A percentile compares a stretch with the other conserved stretches of the same genome.
These are phyloP conservation scores for Drusus annulatus DNA, from an alignment of 1,140 invertebrate genomes.

Conservation along the genomic window DNA sequence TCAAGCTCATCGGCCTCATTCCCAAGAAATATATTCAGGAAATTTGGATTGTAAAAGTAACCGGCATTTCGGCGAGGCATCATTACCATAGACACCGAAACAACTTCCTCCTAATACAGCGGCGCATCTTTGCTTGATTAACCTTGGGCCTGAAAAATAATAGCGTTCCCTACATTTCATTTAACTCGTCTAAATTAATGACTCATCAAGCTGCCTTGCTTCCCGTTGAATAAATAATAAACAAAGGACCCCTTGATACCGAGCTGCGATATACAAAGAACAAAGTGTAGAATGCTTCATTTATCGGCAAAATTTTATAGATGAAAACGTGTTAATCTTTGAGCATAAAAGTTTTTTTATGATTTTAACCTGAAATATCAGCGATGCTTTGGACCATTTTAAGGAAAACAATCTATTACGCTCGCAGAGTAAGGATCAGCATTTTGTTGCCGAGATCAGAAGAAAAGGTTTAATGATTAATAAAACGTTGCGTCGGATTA, in stretches of 20 bases:
- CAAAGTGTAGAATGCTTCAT: background rate
- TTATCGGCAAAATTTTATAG: constrained; percentile 16
- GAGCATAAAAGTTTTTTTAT: constrained; percentile 22
- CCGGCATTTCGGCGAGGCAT: no score
- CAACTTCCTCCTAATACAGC: no score
- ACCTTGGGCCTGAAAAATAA: no score
- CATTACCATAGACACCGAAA: no score
- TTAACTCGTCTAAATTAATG: no score
- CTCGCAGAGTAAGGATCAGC: background rate
- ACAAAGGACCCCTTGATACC: background rate
- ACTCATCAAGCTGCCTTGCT: no score
- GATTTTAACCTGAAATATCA: constrained; percentile 19
- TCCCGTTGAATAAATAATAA: no score
- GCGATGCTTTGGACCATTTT: constrained; percentile 14
- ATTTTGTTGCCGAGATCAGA: constrained; percentile 19
- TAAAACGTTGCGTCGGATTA: constrained; percentile 19
- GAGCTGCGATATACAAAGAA: background rate
- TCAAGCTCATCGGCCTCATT: no score
- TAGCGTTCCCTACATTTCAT: no score
- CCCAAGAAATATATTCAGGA: no score
- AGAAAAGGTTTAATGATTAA: constrained; percentile 27
- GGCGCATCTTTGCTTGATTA: no score
- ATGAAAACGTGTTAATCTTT: constrained; percentile 7
- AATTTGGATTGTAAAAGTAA: no score
- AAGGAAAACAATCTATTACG: constrained; percentile 15